Evolutionary conservation across 2,113 vertebrate species (phyloP), one percentile per base, ranked within the genome.

Genomic region (Xerus inauris): DNA sequence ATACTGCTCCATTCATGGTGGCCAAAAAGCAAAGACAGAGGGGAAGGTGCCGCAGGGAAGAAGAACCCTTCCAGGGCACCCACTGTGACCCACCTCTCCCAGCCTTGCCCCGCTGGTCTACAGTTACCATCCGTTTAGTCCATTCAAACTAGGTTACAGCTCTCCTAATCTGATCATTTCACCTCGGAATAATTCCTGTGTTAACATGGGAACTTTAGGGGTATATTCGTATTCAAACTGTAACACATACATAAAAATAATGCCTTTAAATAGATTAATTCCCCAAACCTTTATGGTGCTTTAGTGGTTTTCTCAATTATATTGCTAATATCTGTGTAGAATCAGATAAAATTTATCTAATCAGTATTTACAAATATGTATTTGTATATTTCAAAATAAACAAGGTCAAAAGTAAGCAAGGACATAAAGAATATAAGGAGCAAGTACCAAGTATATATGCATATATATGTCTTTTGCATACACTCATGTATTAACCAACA

Each of bases 321-420:
- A 62, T 57, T 91, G 35, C 14, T 71, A 59, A 32, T 87, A 67
- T 75, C 17, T 40, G 47, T 82, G 47, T 30, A 95, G n/a, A 87
- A 81, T 75, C 42, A 65, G 65, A 80, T 92, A 47, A 91, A 86
- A 81, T 90, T 32, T 8, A 62, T 77, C 30, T 85, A 71, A 32
- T 85, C 3, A 47, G 8, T 71, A 72, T 86, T 91, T 86, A 62
- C 5, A 91, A 62, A 72, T 79, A 75, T 59, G 8, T 30, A 51
- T n/a, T 83, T 62, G 59, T 62, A 54, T 67, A n/a, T 79, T 91
- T 90, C 72, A 85, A 77, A 71, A 72, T 20, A 76, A 90, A 84
- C 49, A 84, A 69, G 32, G 49, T 14, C n/a, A 89, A 90, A 72
- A 94, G 35, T 87, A 81, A 51, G 38, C 47, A 84, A 73, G n/a